phyloP scores from a whole-genome alignment of 2,888 invertebrate species.

The Ochropleura leucogaster region DNA sequence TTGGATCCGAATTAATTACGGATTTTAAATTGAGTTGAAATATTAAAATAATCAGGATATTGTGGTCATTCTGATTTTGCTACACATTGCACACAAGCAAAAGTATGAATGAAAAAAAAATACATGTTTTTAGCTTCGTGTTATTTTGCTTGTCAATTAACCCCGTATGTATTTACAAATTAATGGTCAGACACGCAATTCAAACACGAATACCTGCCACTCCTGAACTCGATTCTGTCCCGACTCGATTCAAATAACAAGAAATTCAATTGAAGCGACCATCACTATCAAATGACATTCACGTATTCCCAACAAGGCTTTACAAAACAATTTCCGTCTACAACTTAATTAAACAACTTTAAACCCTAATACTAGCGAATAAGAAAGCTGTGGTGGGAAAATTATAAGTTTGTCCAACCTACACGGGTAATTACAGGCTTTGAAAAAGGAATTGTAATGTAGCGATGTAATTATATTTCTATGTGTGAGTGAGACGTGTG shows the following conservation, averaged over 20 bases:
- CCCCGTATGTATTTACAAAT: slow-evolving; percentile 47
- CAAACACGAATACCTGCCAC: slow-evolving; percentile 50
- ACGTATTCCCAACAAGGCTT: slow-evolving; percentile 83
- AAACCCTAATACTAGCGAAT: slow-evolving; percentile 68
- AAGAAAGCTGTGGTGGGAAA: slow-evolving; percentile 65
- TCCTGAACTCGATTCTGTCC: slow-evolving; percentile 24
- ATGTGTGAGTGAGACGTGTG: slow-evolving; percentile 68
- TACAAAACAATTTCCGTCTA: slow-evolving; percentile 75
- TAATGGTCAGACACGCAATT: slow-evolving; percentile 44
- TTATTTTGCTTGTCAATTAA: slow-evolving; percentile 51
- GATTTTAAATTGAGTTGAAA: slow-evolving; percentile 17
- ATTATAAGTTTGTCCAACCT: slow-evolving; percentile 74
- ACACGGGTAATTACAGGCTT: slow-evolving; percentile 80
- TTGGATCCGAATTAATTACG: slow-evolving; percentile 36
- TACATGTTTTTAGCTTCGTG: slow-evolving; percentile 30
- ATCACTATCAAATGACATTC: slow-evolving; percentile 79
- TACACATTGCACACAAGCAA: slow-evolving; percentile 14
- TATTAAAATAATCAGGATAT: neutral
- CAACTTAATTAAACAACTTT: slow-evolving; percentile 69
- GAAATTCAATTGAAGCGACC: slow-evolving; percentile 51
- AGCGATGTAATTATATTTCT: slow-evolving; percentile 77
- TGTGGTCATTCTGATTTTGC: neutral
- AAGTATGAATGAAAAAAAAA: slow-evolving; percentile 37
- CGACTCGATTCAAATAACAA: slow-evolving; percentile 44
- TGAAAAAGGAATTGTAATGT: slow-evolving; percentile 84